Evolutionary conservation across 2,113 vertebrate genomes (phyloP), one percentile per base, ranked within the genome.

Genomic region (Macheiramphus alcinus): DNA sequence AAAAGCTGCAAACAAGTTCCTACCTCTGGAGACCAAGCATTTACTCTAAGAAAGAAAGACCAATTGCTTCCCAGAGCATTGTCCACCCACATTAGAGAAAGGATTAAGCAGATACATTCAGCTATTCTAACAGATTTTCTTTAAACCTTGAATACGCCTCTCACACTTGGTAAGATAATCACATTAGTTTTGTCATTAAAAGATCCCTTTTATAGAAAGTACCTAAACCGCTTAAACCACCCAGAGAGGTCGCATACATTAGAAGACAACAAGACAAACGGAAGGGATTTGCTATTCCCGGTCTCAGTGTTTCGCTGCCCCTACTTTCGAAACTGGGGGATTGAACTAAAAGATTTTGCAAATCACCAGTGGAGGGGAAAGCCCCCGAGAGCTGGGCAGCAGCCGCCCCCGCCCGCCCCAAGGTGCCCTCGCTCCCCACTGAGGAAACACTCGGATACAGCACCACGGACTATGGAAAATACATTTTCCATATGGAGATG

Each of bases 141-240:
- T 98, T 99, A 99, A 99, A 98, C 99, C 98, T 98, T 99, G 98
- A 99, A 99, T 99, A 98, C 93, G 96, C 98, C 98, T 99, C 99
- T 99, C 99, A 98, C 99, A 99, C 99, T 99, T 98, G 98, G 98
- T 99, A 98, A 98, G 98, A 99, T 99, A 99, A 99, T 99, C 99
- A 99, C 99, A 99, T 99, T 99, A 99, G 99, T 99, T 99, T 99
- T 99, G 99, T 99, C 99, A 99, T 99, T 99, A 99, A 99, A 99
- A 99, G 98, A 98, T 98, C 98, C 98, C 98, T 98, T 98, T 99
- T 99, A 98, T 98, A 98, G 98, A 99, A 98, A 98, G 98, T 98
- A 98, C 98, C 99, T 99, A 99, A 99, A 99, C 98, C 97, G 98
- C 99, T 99, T 99, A 99, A 98, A 98, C 99, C 99, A 99, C 99